phyloP scores from a whole-genome alignment of 2,888 invertebrate genomes.

The Strigamia crassipes region DNA sequence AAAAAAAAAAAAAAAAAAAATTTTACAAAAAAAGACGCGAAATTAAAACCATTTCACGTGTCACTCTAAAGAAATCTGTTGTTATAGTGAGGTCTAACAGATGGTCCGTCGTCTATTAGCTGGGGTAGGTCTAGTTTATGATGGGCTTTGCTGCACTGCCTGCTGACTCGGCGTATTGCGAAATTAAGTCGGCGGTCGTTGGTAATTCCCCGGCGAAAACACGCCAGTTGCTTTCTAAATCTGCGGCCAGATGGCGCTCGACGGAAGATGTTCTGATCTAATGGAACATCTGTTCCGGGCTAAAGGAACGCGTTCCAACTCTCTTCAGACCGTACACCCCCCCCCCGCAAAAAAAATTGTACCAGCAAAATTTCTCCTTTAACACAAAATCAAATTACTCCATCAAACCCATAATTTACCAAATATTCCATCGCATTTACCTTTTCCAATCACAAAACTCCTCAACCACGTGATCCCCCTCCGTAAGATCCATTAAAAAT shows the following conservation, averaged over 20 bases:
- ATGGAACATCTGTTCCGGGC: conserved; percentile 42
- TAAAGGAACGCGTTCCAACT: conserved; percentile 35
- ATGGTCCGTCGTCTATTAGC: conserved; percentile 39
- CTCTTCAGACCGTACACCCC: neutral
- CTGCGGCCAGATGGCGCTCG: conserved; percentile 42
- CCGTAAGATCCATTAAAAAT: neutral
- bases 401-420: neutral
- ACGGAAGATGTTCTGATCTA: conserved; percentile 40
- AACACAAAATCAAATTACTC: neutral
- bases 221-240: conserved; percentile 40
- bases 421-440: neutral
- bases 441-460: neutral
- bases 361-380: neutral
- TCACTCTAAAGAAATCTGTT: neutral
- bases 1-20: neutral
- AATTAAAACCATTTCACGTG: neutral
- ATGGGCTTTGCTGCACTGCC: conserved; percentile 44
- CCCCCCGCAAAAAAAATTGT: neutral
- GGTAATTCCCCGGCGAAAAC: conserved; percentile 42
- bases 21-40: no score
- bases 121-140: conserved; percentile 33
- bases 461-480: neutral
- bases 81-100: conserved; percentile 18
- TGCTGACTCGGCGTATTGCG: conserved; percentile 46
- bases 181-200: conserved; percentile 46